A percentile compares a stretch with the other conserved stretches of the same genome.
Evolutionary conservation across 2,797 vertebrate species (phyloP).

Genomic region (Hoplostethus atlanticus): DNA sequence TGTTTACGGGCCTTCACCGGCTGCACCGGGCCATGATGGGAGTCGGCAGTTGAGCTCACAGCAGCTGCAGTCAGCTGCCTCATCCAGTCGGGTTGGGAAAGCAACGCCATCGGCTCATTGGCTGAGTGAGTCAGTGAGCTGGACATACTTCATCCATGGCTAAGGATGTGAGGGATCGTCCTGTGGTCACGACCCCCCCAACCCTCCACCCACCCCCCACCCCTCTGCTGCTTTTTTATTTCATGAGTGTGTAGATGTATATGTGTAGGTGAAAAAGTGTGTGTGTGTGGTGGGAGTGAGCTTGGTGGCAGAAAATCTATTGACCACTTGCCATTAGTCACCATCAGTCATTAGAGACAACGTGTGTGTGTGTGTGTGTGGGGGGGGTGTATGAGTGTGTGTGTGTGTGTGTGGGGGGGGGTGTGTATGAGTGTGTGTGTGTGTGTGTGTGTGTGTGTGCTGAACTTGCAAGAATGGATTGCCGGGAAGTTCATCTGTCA

Average conservation of each 20-base stretch:
- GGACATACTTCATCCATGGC: constrained; percentile 49
- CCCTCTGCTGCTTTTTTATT: background rate
- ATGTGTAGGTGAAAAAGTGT: constrained; percentile 17
- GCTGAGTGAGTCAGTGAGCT: constrained; percentile 45
- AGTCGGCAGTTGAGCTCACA: constrained; percentile 50
- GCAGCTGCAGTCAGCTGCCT: constrained; percentile 68
- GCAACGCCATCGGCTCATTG: constrained; percentile 31
- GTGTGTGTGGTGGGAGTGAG: constrained; percentile 23
- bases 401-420: background rate
- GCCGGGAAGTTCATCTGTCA: constrained; percentile 61
- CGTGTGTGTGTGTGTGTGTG: constrained; percentile 22
- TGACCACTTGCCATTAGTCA: constrained; percentile 71
- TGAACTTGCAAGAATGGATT: constrained; percentile 64
- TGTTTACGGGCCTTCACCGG: constrained; percentile 62
- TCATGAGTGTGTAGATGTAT: constrained; percentile 5
- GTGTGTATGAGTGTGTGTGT: too few species aligned
- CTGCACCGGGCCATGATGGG: constrained; percentile 38
- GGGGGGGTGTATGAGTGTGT: background rate
- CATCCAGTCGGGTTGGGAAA: constrained; percentile 47
- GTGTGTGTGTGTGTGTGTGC: constrained; percentile 11
- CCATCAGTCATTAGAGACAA: constrained; percentile 45
- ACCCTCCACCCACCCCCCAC: background rate
- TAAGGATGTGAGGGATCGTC: constrained; percentile 42
- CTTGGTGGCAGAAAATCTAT: constrained; percentile 55
- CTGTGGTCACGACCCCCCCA: constrained; percentile 12